phyloP scores from a whole-genome alignment of 92 coral and sea anemone species.

The Isaurus tuberculatus region DNA sequence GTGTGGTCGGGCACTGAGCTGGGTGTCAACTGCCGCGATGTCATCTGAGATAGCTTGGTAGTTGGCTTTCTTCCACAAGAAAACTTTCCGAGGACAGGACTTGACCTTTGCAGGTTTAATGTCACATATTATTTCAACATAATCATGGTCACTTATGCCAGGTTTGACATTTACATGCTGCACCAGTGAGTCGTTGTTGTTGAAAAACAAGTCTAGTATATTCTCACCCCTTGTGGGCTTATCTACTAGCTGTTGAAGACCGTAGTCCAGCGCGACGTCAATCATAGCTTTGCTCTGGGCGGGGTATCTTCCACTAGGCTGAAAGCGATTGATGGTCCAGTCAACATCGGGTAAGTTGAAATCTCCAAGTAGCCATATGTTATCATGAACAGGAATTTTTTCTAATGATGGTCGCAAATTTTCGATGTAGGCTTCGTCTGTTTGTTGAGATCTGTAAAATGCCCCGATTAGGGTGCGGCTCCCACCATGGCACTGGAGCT shows the following conservation, averaged over 20 bases:
- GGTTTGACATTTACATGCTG: constrained; percentile 27
- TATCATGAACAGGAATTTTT: constrained; percentile 28
- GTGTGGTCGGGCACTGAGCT: neutral
- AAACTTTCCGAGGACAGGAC: neutral
- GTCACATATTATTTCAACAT: neutral
- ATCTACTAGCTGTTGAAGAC: constrained; percentile 41
- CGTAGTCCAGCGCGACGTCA: constrained; percentile 19
- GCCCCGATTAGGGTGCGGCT: constrained; percentile 39
- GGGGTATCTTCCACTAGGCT: constrained; percentile 29
- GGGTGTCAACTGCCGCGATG: neutral
- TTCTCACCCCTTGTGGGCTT: constrained; percentile 61
- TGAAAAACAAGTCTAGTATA: constrained; percentile 52
- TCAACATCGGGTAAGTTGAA: constrained; percentile 54
- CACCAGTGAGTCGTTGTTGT: constrained; percentile 36
- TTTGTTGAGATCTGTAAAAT: constrained; percentile 40
- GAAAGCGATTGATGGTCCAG: constrained; percentile 24
- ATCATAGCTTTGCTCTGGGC: constrained; percentile 15
- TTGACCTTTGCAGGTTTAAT: neutral
- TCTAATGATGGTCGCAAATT: constrained; percentile 19
- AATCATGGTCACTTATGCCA: constrained; percentile 7
- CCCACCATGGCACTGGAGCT: constrained; percentile 37
- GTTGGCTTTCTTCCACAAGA: neutral
- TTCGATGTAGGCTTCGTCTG: constrained; percentile 23
- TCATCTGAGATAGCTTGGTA: constrained; percentile 2
- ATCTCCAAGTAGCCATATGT: constrained; percentile 40